These are phyloP conservation scores for Morus bassanus DNA, from an alignment of 2,797 vertebrate species.

Conservation along the genomic window DNA sequence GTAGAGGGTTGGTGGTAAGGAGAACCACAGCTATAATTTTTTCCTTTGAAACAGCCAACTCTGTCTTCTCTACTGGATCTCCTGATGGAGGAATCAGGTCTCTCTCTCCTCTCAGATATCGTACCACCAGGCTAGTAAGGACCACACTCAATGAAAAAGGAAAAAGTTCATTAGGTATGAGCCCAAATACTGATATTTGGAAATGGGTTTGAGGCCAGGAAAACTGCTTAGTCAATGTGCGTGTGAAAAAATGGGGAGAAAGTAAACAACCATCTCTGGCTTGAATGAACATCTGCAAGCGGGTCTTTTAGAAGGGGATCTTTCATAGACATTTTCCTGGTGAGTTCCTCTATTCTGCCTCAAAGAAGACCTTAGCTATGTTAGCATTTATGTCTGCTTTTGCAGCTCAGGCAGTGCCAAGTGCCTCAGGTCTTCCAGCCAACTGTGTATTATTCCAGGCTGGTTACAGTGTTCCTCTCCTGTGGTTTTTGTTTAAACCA, in stretches of 20 bases:
- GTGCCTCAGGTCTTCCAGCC: background rate
- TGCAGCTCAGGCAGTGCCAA: background rate
- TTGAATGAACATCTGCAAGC: background rate
- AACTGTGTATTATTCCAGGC: background rate
- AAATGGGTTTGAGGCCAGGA: background rate
- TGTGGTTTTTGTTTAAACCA: constrained; percentile 10
- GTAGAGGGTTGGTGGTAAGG: background rate
- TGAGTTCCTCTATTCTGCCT: background rate
- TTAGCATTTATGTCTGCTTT: background rate
- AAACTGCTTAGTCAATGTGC: background rate
- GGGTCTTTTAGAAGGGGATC: background rate
- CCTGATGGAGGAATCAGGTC: background rate
- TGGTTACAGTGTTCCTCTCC: background rate
- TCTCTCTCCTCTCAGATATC: background rate
- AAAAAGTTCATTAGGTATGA: background rate
- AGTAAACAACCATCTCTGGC: background rate
- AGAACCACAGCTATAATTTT: background rate
- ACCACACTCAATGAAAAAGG: background rate
- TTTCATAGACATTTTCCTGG: background rate
- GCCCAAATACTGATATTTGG: background rate
- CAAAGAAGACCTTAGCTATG: background rate
- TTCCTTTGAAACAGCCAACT: background rate
- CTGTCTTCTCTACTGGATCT: background rate
- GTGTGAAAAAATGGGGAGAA: background rate
- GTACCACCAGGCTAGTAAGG: background rate